Evolutionary conservation across 2,113 vertebrate species (phyloP), one percentile per base, ranked within the genome.

Genomic region (Phoxinus phoxinus): DNA sequence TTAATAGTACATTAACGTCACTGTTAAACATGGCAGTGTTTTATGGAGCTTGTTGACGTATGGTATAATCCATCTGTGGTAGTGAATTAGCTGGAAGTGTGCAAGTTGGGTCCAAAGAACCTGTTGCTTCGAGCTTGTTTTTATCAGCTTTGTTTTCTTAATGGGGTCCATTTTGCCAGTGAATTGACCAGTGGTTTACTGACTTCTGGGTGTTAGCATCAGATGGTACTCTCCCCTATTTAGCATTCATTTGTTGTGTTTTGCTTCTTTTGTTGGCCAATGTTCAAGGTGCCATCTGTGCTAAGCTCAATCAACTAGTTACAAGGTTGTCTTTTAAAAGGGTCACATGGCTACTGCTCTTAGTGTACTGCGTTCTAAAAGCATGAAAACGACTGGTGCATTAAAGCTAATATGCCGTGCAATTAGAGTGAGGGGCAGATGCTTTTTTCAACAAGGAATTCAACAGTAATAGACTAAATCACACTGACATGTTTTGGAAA

Each of bases 271-370:
- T 82, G 58, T 72, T 63, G 59, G 25, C 65, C 27, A 78, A 6
- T 27, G 56, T 72, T 32, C 67, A 74, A n/a, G 44, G 23, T 53
- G 30, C 75, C 69, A 80, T 84, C 58, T 53, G 44, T 78, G 80
- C 80, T 79, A 59, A 88, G 48, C 30, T 77, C 58, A 82, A 86
- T 82, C 80, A 74, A 21, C 48, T 21, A 35, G 67, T 86, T 84
- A 86, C 87, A 86, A 84, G 84, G 58, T 75, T 63, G 35, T 73
- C 21, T 79, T 88, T 86, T 58, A 86, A 81, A 84, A 88, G 84
- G 41, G 71, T 69, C 79, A 44, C 41, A 56, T 27, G 67, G 27
- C 73, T 74, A 51, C 51, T 65, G 56, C 73, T 53, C 67, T 88
- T 17, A 65, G 53, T 23, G 27, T 46, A 61, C 48, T n/a, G 73